phyloP scores from a whole-genome alignment of 2,113 vertebrate genomes.

The Carassius gibelio region DNA sequence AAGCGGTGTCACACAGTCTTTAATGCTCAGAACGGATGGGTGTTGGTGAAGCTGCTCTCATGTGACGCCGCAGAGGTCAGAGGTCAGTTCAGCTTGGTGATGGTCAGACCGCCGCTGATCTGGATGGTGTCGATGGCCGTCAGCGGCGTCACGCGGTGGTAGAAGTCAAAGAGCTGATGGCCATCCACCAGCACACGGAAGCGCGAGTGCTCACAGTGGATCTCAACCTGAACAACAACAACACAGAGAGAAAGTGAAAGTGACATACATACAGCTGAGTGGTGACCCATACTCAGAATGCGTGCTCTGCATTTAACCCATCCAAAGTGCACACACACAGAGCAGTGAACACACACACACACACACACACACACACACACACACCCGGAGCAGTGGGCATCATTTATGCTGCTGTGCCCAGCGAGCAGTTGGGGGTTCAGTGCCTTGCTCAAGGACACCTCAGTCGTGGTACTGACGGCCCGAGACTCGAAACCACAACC shows the following conservation, averaged over 20 bases:
- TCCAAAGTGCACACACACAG: no score
- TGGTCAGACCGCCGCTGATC: constrained; percentile 86
- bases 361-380: no score
- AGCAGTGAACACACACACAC: no score
- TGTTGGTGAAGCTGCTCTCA: neutral
- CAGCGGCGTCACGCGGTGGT: constrained; percentile 84
- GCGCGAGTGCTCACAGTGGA: constrained; percentile 87
- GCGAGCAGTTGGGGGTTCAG: no score
- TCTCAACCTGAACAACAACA: constrained; percentile 81
- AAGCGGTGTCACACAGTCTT: neutral
- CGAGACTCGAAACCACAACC: no score
- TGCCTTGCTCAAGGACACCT: no score
- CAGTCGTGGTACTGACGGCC: no score
- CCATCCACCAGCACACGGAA: constrained; percentile 91
- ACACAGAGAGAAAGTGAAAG: neutral
- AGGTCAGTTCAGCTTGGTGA: constrained; percentile 90
- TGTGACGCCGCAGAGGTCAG: constrained; percentile 63
- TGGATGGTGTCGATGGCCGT: constrained; percentile 86
- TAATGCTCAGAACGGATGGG: neutral
- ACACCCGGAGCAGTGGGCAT: no score
- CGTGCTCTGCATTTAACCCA: no score
- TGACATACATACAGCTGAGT: no score
- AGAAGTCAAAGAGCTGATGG: constrained; percentile 92
- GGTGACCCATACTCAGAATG: no score
- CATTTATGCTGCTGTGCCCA: no score